Base-by-base conservation (phyloP, 2,888 invertebrate genomes). In the Deroplatys truncata region DNA sequence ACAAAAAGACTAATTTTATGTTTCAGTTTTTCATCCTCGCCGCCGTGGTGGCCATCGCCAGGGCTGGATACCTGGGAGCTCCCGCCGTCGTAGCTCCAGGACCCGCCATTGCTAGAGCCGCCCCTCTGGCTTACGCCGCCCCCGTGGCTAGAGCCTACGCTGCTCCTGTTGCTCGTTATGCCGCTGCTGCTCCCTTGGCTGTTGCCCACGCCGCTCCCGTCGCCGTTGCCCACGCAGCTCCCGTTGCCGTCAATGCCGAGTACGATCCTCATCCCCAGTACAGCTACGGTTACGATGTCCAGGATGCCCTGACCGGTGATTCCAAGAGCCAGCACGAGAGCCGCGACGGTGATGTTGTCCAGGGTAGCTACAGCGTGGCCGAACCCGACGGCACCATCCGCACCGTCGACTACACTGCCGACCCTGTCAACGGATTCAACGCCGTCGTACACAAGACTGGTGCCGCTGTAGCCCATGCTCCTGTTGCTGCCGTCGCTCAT, bases 171-270 rank as follows among this genome's bases (percentile, higher is more conserved):
- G 90, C 86, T 16, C 83, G n/a, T 25, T 82, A n/a, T 89, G 89
- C 90, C 93, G 93, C 93, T 91, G 93, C 94, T 93, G 84, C 85
- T 25, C 86, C 82, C 5, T 28, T 85, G 43, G 91, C 91, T 85
- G 90, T 90, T 84, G 91, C 91, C 84, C 87, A 89, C 29, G 25
- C 85, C 89, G 89, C 91, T 15, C 91, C 90, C 91, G 89, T 90
- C 87, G 88, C 82, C 91, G 89, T 90, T 85, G 88, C 82, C 56
- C 85, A 85, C 56, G 93, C 93, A 25, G 93, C 93, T 28, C 56
- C 88, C 82, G 88, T 72, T 35, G 89, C 89, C 86, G 88, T 89
- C 90, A 89, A 56, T 89, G 90, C 84, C 90, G 82, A 84, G 85
- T 88, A 82, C 86, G 89, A 88, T 82, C 89, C 82, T 28, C 35